phyloP scores from a whole-genome alignment of 2,113 vertebrate genomes.

The Stegostoma tigrinum region DNA sequence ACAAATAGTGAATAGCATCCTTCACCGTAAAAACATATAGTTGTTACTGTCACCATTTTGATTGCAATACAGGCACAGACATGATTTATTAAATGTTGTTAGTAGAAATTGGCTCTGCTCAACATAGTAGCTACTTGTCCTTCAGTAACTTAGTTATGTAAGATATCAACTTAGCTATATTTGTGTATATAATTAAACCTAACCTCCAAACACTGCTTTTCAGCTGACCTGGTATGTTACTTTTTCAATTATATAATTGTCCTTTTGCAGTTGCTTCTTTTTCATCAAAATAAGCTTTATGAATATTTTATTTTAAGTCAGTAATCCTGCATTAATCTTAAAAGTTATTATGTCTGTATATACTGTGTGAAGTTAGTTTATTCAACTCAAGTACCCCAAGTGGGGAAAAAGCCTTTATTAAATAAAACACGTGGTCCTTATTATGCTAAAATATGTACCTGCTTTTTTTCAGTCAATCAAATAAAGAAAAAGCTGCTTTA shows the following conservation, averaged over 20 bases:
- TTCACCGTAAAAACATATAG: neutral
- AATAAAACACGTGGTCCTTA: neutral
- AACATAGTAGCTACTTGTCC: neutral
- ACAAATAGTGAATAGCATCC: neutral
- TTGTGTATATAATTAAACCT: neutral
- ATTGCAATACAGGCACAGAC: neutral
- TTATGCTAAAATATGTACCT: constrained; percentile 22
- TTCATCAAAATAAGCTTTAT: neutral
- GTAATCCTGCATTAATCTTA: neutral
- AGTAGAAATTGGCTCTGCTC: neutral
- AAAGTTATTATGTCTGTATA: neutral
- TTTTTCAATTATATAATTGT: neutral
- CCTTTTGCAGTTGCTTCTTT: neutral
- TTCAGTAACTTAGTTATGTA: neutral
- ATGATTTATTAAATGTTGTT: neutral
- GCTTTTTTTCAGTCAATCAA: constrained; percentile 70
- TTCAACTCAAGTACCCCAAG: neutral
- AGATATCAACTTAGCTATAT: neutral
- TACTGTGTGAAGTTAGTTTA: neutral
- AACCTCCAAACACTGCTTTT: neutral
- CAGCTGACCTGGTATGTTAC: neutral
- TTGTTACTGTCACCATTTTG: neutral
- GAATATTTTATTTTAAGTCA: neutral
- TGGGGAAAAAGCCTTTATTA: neutral
- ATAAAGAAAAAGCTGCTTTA: constrained; percentile 76